These are phyloP conservation scores for Ecliptopera silaceata DNA, from an alignment of 2,888 invertebrate genomes.

Conservation along the genomic window DNA sequence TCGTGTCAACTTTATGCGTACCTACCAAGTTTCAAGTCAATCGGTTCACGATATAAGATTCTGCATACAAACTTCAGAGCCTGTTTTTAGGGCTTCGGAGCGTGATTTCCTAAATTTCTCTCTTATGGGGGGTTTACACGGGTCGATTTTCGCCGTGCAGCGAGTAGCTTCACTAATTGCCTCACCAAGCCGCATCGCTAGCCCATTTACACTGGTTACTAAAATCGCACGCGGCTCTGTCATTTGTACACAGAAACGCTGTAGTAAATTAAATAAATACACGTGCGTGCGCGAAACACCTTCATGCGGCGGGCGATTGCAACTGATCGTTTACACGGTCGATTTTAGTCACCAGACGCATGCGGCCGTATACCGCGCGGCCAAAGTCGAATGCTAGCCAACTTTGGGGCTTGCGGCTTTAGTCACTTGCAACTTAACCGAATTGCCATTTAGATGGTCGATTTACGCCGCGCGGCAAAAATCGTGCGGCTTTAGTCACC, in stretches of 20 bases:
- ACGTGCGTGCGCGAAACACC: slow-evolving; percentile 38
- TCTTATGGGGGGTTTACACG: slow-evolving; percentile 35
- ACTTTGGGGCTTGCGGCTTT: slow-evolving; percentile 52
- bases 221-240: slow-evolving; percentile 51
- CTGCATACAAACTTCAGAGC: too few species aligned
- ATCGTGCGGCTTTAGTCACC: slow-evolving; percentile 45
- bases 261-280: slow-evolving; percentile 39
- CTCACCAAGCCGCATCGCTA: slow-evolving; percentile 45
- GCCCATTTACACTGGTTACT: slow-evolving; percentile 48
- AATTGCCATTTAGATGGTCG: slow-evolving; percentile 21
- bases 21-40: too few species aligned
- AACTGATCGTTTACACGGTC: too few species aligned
- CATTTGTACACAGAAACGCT: too few species aligned
- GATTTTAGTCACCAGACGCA: too few species aligned
- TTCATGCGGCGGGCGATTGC: slow-evolving; percentile 34
- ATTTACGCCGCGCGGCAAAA: slow-evolving; percentile 19
- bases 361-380: too few species aligned
- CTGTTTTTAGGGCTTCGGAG: too few species aligned
- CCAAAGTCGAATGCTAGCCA: too few species aligned
- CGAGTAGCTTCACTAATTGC: slow-evolving; percentile 39
- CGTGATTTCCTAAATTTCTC: too few species aligned
- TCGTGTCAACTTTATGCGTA: too few species aligned
- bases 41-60: too few species aligned
- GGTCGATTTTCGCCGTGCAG: slow-evolving; percentile 52
- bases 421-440: slow-evolving; percentile 31